Conservation (phyloP, 2,888 invertebrate genomes). For the Buathra laborator region DNA sequence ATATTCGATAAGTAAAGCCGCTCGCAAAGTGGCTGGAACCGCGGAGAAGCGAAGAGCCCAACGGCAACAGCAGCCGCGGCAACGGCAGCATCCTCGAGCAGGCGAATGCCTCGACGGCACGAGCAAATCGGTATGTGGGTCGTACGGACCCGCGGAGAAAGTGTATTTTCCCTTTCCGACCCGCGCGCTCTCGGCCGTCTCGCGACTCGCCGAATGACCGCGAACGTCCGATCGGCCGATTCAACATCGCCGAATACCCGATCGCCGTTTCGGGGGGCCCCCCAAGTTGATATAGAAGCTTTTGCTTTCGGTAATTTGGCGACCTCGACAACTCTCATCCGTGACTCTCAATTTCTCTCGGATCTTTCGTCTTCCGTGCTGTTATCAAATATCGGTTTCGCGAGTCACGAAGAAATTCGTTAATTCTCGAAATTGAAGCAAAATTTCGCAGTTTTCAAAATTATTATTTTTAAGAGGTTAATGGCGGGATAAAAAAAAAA, state of each 20-base stretch:
- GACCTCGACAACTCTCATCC: too few relatives aligned
- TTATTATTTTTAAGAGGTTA: too few relatives aligned
- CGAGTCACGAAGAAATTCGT: too few relatives aligned
- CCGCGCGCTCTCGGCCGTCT: slow-evolving; percentile 33
- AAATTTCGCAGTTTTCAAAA: too few relatives aligned
- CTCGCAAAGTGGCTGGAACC: slow-evolving; percentile 28
- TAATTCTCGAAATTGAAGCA: too few relatives aligned
- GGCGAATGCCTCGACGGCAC: slow-evolving; percentile 65
- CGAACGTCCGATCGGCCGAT: slow-evolving; percentile 29
- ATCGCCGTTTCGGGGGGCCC: neutral
- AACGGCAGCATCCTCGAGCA: slow-evolving; percentile 68
- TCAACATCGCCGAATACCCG: slow-evolving; percentile 13
- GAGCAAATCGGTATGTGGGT: slow-evolving; percentile 83
- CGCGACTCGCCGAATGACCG: slow-evolving; percentile 64
- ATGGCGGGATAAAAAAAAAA: too few relatives aligned
- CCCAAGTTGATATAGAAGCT: neutral
- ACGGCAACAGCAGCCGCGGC: slow-evolving; percentile 56
- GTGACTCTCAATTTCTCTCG: too few relatives aligned
- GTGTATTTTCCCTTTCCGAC: slow-evolving; percentile 79
- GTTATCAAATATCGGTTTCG: too few relatives aligned
- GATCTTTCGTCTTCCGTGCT: too few relatives aligned
- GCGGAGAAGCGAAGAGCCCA: slow-evolving; percentile 26
- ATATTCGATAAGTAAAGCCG: slow-evolving; percentile 30
- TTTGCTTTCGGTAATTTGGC: too few relatives aligned
- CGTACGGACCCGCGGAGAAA: slow-evolving; percentile 80